Conservation (phyloP, 2,113 vertebrate species). For the Platichthys stellatus region DNA sequence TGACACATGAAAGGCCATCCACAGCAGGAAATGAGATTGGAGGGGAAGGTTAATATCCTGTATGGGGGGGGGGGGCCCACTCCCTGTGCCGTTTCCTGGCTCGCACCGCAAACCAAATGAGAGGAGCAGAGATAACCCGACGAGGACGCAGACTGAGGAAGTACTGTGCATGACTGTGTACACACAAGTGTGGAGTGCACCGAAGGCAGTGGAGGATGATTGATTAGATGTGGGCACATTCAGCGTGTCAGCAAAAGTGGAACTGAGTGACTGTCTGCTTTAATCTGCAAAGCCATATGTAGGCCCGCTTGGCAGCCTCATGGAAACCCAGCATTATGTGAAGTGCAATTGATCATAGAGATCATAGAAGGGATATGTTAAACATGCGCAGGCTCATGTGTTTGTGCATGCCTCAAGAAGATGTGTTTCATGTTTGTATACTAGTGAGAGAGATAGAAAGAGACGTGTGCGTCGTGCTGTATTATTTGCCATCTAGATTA, state of each 20-base stretch:
- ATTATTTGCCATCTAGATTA: constrained; percentile 32
- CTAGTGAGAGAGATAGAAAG: constrained; percentile 18
- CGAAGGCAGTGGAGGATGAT: constrained; percentile 36
- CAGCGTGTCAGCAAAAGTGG: constrained; percentile 53
- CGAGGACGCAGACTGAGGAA: constrained; percentile 14
- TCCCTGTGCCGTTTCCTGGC: constrained; percentile 16
- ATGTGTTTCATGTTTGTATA: constrained; percentile 29
- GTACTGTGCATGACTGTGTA: constrained; percentile 14
- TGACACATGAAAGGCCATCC: constrained; percentile 77
- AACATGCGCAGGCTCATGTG: constrained; percentile 16
- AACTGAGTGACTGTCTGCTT: constrained; percentile 49
- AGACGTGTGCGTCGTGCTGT: constrained; percentile 20
- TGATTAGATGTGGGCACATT: constrained; percentile 52
- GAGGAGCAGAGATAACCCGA: constrained; percentile 33
- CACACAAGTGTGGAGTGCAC: constrained; percentile 20
- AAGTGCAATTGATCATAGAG: constrained; percentile 40
- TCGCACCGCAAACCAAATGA: constrained; percentile 41
- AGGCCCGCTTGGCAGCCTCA: constrained; percentile 5
- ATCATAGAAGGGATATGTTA: constrained; percentile 29
- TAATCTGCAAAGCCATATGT: constrained; percentile 51
- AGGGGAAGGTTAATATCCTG: constrained; percentile 79
- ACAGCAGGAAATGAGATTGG: constrained; percentile 78
- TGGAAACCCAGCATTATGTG: constrained; percentile 36
- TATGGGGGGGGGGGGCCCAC: constrained; percentile 23
- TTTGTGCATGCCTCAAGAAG: constrained; percentile 18